Evolutionary conservation across 2,888 invertebrate genomes (phyloP).

Genomic region (Hirudinaria manillensis): DNA sequence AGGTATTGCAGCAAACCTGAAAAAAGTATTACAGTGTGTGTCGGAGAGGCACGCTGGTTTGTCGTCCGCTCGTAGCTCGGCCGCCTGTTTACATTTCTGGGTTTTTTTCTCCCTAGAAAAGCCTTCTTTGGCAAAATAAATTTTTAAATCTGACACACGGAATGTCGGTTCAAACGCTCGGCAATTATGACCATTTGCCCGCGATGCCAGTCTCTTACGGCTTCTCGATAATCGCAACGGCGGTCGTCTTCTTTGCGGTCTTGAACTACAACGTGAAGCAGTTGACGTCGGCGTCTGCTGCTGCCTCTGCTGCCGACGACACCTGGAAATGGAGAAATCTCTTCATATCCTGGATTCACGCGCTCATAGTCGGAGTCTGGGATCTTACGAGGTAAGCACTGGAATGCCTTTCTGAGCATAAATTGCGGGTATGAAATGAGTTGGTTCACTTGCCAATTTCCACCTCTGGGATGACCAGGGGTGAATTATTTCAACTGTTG

Average conservation of each 20-base stretch:
- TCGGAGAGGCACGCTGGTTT: too few relatives aligned
- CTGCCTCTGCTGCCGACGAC: slow-evolving; percentile 30
- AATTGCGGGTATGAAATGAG: too few relatives aligned
- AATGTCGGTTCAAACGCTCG: slow-evolving; percentile 5
- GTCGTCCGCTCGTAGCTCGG: too few relatives aligned
- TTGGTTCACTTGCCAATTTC: not conserved
- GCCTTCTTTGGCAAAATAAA: too few relatives aligned
- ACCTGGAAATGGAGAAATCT: slow-evolving; percentile 45
- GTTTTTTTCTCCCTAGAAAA: too few relatives aligned
- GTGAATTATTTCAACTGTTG: too few relatives aligned
- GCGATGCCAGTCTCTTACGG: slow-evolving; percentile 34
- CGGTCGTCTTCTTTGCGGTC: slow-evolving; percentile 32
- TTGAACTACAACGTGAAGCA: slow-evolving; percentile 30
- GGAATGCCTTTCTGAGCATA: not conserved
- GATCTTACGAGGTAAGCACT: slow-evolving; percentile 42
- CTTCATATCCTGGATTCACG: slow-evolving; percentile 46
- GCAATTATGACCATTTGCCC: slow-evolving; percentile 34
- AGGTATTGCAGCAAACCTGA: too few relatives aligned
- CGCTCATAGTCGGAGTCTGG: slow-evolving; percentile 43
- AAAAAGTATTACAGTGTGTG: too few relatives aligned
- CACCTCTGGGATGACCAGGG: too few relatives aligned
- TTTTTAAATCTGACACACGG: too few relatives aligned
- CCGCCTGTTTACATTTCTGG: too few relatives aligned
- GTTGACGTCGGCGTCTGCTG: slow-evolving; percentile 5
- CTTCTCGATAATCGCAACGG: slow-evolving; percentile 26